Evolutionary conservation across 2,797 vertebrate genomes (phyloP), one percentile per base, ranked within the genome.

Genomic region (Pagetopsis macropterus): DNA sequence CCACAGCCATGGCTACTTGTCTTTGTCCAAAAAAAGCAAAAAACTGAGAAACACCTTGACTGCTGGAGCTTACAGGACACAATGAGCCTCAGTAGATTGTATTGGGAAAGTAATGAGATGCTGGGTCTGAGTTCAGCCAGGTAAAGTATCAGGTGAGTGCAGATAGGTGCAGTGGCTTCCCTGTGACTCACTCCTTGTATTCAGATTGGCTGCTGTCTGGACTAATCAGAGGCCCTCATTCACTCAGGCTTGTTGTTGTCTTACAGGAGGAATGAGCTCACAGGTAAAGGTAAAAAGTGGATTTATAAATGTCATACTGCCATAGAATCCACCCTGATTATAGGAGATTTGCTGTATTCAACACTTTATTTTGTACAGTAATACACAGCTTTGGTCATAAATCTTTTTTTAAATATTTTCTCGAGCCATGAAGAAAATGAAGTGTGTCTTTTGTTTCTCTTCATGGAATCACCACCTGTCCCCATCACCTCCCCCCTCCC

Each of bases 1-100:
- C 93, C 75, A 96, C 94, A 5, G 94, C 95, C 95, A 96, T 96
- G 79, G 1, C 61, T 89, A 57, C 85, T 83, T 27, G 67, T 81
- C 79, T 86, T 85, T 85, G 79, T 82, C 51, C 54, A 58, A 61
- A 58, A 65, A 65, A 64, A 79, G 71, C 48, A n/a, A 68, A 79
- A 70, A 41, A 54, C 65, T 54, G 52, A 83, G 12, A 56, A 79
- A 68, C 75, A 88, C 76, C 78, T 85, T 68, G 63, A 74, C 84
- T 87, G 70, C 79, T 77, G 63, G 65, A 81, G 74, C 59, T 66
- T 50, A 64, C 55, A n/a, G 76, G 48, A 84, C 70, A 92, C 88
- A 91, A 84, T 80, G 82, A 81, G 73, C 75, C 72, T 85, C 81
- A 71, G 81, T 44, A 59, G 78, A 75, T 78, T 78, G 87, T 81